Conservation (phyloP, 2,797 vertebrate genomes). For the Paedocypris micromegethes region DNA sequence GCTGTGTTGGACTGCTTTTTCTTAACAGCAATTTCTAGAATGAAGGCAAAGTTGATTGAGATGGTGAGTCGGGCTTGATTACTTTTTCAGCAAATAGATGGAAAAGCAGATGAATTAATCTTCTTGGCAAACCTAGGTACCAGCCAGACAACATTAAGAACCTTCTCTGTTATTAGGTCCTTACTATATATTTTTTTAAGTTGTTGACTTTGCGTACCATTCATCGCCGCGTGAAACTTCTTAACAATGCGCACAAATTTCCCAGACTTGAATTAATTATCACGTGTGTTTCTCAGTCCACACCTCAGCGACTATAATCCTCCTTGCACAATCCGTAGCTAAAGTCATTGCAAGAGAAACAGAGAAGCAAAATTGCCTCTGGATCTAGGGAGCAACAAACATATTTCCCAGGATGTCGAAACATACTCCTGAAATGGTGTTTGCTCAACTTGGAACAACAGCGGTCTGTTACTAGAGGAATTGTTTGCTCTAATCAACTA, state of each 20-base stretch:
- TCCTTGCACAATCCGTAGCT: slow-evolving; percentile 32
- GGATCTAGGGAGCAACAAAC: slow-evolving; percentile 34
- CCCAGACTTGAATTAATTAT: slow-evolving; percentile 16
- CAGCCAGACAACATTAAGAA: background rate
- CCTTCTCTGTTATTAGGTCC: background rate
- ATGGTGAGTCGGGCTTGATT: slow-evolving; percentile 14
- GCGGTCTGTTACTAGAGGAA: background rate
- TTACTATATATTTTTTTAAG: background rate
- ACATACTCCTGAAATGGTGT: slow-evolving; percentile 16
- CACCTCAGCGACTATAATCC: slow-evolving; percentile 30
- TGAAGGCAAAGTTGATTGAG: slow-evolving; percentile 1
- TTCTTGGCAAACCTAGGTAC: too few relatives aligned
- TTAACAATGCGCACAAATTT: slow-evolving; percentile 13
- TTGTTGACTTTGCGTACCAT: slow-evolving; percentile 5
- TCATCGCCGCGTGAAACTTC: background rate
- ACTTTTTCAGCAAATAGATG: slow-evolving; percentile 5
- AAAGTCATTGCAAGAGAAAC: slow-evolving; percentile 19
- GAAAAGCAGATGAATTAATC: background rate
- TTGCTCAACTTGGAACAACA: slow-evolving; percentile 28
- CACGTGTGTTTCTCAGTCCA: slow-evolving; percentile 4
- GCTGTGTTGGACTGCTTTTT: background rate
- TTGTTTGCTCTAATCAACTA: background rate
- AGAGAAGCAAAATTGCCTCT: slow-evolving; percentile 30
- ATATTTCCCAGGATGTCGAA: slow-evolving; percentile 34
- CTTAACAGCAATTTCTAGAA: background rate